Conservation (phyloP, 2,797 vertebrate genomes). For the Chanos chanos region DNA sequence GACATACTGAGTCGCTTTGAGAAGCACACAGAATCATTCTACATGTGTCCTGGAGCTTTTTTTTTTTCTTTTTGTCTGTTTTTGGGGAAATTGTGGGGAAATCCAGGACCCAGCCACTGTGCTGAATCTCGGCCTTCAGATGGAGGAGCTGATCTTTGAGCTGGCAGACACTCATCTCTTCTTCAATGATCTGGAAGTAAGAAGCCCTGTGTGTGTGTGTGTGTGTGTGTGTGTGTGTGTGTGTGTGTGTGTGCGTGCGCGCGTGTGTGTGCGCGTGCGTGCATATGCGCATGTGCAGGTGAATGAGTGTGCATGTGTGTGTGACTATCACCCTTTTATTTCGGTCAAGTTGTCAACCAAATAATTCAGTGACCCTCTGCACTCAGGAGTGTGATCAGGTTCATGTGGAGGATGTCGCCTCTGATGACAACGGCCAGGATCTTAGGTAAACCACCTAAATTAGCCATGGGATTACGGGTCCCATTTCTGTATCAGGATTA, state of each 20-base stretch:
- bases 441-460: conserved; percentile 76
- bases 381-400: conserved; percentile 97
- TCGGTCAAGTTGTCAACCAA: neutral
- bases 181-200: conserved; percentile 97
- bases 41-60: neutral
- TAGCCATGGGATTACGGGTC: neutral
- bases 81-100: neutral
- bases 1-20: neutral
- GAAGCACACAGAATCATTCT: neutral
- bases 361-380: conserved; percentile 23
- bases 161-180: conserved; percentile 97
- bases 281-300: neutral
- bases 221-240: neutral
- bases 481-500: too few relatives aligned
- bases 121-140: conserved; percentile 91
- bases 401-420: conserved; percentile 93
- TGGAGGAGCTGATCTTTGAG: conserved; percentile 99
- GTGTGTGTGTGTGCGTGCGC: neutral
- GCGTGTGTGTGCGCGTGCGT: neutral
- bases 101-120: conserved; percentile 88
- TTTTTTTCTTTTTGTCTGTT: neutral
- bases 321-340: too few relatives aligned
- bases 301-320: neutral
- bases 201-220: neutral
- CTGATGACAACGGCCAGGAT: conserved; percentile 98